Conservation (phyloP, 2,888 invertebrate species). For the Meloe dianella region DNA sequence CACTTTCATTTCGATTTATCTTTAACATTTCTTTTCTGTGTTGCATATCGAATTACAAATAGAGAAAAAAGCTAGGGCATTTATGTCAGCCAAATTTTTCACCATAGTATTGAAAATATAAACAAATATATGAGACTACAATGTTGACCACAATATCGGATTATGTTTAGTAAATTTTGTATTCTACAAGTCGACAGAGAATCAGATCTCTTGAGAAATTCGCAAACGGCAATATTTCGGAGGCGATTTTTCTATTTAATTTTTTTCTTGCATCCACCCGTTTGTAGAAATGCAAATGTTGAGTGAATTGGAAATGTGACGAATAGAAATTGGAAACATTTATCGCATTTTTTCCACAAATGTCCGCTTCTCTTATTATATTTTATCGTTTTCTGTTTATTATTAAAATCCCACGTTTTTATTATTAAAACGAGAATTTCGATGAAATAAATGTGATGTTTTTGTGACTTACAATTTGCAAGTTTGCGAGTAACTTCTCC, state of each 20-base stretch:
- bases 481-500: not conserved
- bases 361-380: not conserved
- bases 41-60: not conserved
- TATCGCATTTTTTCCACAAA: not conserved
- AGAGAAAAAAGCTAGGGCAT: not conserved
- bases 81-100: not conserved
- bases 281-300: not conserved
- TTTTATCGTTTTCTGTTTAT: not conserved
- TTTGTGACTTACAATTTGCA: not conserved
- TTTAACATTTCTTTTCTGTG: not conserved
- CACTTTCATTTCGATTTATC: not conserved
- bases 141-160: not conserved
- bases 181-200: not conserved
- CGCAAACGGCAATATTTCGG: not conserved
- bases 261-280: not conserved
- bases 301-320: slow-evolving; percentile 3
- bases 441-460: too few species aligned
- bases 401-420: too few species aligned
- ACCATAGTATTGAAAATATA: not conserved
- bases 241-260: not conserved
- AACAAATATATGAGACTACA: not conserved
- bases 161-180: not conserved
- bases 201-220: not conserved
- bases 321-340: not conserved
- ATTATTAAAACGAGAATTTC: too few species aligned